Conservation (phyloP, 1,140 invertebrate genomes). For the Bactericera cockerelli region DNA sequence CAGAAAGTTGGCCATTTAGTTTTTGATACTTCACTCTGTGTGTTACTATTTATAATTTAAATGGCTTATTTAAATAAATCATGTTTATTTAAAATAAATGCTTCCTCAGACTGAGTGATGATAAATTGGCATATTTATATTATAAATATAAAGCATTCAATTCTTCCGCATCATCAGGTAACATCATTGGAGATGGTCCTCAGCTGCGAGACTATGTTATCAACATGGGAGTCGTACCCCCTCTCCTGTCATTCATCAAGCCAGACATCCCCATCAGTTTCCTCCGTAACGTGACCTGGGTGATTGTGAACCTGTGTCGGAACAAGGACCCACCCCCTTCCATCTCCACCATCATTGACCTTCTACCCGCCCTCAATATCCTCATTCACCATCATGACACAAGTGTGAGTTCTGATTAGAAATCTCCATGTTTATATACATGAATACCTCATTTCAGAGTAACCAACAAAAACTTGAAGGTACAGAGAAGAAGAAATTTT, state of each 20-base stretch:
- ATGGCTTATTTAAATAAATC: conserved; percentile 4
- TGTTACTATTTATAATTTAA: too few species aligned
- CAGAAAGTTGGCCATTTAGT: too few species aligned
- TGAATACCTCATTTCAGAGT: too few species aligned
- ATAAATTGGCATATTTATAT: too few species aligned
- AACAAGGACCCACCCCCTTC: conserved; percentile 89
- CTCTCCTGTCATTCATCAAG: conserved; percentile 78
- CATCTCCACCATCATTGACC: conserved; percentile 71
- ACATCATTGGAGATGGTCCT: conserved; percentile 88
- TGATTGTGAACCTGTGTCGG: conserved; percentile 91
- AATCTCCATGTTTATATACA: conserved; percentile 10
- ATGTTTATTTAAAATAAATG: conserved; percentile 11
- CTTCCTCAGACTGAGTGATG: too few species aligned
- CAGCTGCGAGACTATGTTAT: conserved; percentile 82
- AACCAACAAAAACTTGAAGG: too few species aligned
- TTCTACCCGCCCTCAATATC: conserved; percentile 83
- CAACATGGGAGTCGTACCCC: conserved; percentile 72
- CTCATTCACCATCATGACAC: conserved; percentile 92
- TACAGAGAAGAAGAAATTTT: too few species aligned
- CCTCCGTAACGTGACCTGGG: conserved; percentile 94
- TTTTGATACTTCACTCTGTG: too few species aligned
- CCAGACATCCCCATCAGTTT: conserved; percentile 86
- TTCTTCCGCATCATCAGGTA: too few species aligned
- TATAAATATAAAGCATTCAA: too few species aligned
- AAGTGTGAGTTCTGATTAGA: conserved; percentile 58